Base-by-base conservation (phyloP, 1,140 invertebrate species). In the Oncopodura yosiiana region DNA sequence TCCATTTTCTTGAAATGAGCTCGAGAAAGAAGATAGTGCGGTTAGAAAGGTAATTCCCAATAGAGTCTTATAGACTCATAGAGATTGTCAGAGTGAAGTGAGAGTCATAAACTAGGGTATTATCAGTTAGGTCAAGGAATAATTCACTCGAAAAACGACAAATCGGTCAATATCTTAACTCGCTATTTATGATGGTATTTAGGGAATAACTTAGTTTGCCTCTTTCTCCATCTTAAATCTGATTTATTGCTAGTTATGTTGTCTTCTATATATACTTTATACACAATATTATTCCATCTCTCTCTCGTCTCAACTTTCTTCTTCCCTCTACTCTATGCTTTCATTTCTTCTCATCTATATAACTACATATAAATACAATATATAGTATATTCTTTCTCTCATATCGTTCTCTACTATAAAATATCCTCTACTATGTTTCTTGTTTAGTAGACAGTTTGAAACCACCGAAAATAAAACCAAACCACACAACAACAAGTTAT, bases 151-250 rank as follows among this genome's bases (percentile, higher is more conserved):
- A n/a, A 39, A 27, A 57, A 53, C 45, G 60, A 61, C 60, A 61
- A 61, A 61, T 61, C 60, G 60, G 54, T 61, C 60, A 61, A 61
- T 61, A 61, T 61, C 60, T 61, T 57, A 61, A 57, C 55, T 61
- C 60, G 44, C 44, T 61, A 60, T 60, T 60, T 60, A 61, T 61
- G 59, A 61, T 44, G 34, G 59, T 61, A 57, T 57, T 61, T 57
- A 57, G 51, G 51, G 51, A 61, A 54, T 57, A 55, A 57, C 51
- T 53, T n/a, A n/a, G n/a, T n/a, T n/a, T n/a, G n/a, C n/a, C n/a
- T n/a, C n/a, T n/a, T n/a, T n/a, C n/a, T n/a, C n/a, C n/a, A n/a
- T 61, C 41, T 53, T 54, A 57, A 61, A 57, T 54, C 53, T 57
- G 60, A 61, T 61, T 61, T 61, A 61, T 61, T 36, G 41, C 29